A percentile compares a stretch with the other conserved stretches of the same genome.
Conservation (phyloP, 2,797 vertebrate species). For the Neopelma chrysocephalum region DNA sequence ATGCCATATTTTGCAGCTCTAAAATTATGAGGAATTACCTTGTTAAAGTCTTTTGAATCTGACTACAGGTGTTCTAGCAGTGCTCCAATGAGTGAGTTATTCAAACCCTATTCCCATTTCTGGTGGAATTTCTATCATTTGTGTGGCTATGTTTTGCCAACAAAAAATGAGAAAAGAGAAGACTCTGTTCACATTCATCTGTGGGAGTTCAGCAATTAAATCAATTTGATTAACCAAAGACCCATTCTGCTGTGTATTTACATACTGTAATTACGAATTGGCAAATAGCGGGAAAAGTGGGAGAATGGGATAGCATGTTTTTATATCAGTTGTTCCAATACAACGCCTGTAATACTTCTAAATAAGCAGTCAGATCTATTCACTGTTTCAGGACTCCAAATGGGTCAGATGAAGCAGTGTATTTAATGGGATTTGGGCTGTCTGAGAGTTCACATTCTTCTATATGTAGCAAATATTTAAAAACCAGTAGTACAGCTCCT, state of each 20-base stretch:
- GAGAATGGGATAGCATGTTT: constrained; percentile 62
- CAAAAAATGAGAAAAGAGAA: constrained; percentile 68
- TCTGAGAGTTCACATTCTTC: background rate
- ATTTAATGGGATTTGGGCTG: background rate
- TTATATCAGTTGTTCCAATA: constrained; percentile 65
- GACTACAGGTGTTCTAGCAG: constrained; percentile 51
- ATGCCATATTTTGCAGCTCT: background rate
- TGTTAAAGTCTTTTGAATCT: constrained; percentile 45
- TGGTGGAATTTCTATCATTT: constrained; percentile 59
- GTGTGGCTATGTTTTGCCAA: constrained; percentile 69
- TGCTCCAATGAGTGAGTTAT: constrained; percentile 11
- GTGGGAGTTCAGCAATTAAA: constrained; percentile 74
- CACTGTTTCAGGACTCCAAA: constrained; percentile 7
- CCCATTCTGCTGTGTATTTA: constrained; percentile 76
- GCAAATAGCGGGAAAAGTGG: constrained; percentile 70
- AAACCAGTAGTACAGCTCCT: background rate
- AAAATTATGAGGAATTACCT: constrained; percentile 37
- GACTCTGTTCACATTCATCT: constrained; percentile 73
- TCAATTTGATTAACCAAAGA: constrained; percentile 77
- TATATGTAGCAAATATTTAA: background rate
- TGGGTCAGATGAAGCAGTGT: background rate
- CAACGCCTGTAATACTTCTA: constrained; percentile 51
- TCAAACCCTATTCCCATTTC: constrained; percentile 48
- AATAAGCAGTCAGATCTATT: constrained; percentile 36
- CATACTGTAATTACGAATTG: constrained; percentile 75